Evolutionary conservation across 2,888 invertebrate species (phyloP), one percentile per base, ranked within the genome.

Genomic region (Auanema freiburgensis): DNA sequence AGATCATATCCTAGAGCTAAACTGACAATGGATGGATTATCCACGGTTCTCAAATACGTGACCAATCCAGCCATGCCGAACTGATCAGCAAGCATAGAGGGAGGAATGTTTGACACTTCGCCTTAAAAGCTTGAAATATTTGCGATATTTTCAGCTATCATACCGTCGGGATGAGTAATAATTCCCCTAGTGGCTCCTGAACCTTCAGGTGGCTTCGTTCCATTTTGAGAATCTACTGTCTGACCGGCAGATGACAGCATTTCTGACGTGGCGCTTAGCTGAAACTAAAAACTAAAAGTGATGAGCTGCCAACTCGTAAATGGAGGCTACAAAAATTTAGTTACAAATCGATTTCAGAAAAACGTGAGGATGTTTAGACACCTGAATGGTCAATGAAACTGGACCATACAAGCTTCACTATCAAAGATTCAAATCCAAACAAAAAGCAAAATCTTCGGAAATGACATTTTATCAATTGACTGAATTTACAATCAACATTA

Each of bases 31-130:
- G 93, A 93, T 59, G 93, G 94, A 87, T 97, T 91, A 87, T 98
- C 97, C 69, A 96, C 94, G 72, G 95, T 94, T 84, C 96, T 89
- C 80, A 99, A 95, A 87, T 97, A 97, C 78, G 97, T 94, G 86
- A 99, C 88, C 79, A 99, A 89, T 54, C 98, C 98, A 76, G 97
- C 95, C 88, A 99, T 97, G 80, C 98, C 98, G 86, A 95, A 98
- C 88, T 98, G 98, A 87, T 99, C 98, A 81, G 91, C 92, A 76
- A 99, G 93, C 97, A 99, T 98, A 84, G 92, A 92, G 77, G 90
- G 90, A 70, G 98, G 98, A 88, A 99, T 97, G 87, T 96, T 95
- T 85, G 95, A 92, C 83, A 98, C 94, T 88, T 92, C 91, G 81
- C 93, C 93, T 93, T 85, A 52, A 86, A 66, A 25, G 4, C 18